Evolutionary conservation across 2,888 invertebrate species (phyloP).

Genomic region (Pristionchus mayeri): DNA sequence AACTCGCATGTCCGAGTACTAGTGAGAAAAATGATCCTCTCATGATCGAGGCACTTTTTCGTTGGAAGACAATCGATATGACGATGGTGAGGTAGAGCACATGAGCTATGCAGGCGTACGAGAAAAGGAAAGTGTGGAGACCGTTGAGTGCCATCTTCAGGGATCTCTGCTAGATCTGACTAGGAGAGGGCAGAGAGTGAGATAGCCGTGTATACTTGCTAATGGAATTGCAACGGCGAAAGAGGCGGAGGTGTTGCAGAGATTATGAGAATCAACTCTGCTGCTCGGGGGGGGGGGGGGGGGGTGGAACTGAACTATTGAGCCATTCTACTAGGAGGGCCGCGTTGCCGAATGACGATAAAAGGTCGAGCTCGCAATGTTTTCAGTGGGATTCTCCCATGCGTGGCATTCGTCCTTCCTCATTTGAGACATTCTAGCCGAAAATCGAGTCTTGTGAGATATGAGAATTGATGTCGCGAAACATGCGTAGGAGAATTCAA

Average conservation of each 20-base stretch:
- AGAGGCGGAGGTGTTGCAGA: neutral
- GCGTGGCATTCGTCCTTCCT: neutral
- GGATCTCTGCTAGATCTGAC: neutral
- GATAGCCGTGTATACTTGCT: neutral
- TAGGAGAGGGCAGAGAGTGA: neutral
- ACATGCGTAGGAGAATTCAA: neutral
- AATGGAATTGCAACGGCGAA: constrained; percentile 21
- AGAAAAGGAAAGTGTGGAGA: constrained; percentile 38
- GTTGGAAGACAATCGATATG: neutral
- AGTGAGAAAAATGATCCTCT: constrained; percentile 51
- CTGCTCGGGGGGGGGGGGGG: no score
- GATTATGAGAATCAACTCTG: neutral
- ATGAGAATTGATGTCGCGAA: neutral
- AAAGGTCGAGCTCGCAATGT: neutral
- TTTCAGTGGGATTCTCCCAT: neutral
- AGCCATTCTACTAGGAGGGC: neutral
- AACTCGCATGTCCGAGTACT: constrained; percentile 48
- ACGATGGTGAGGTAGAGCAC: constrained; percentile 18
- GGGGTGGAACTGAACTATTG: neutral
- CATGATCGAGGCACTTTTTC: constrained; percentile 24
- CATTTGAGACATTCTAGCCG: neutral
- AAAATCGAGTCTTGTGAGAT: neutral
- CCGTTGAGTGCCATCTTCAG: constrained; percentile 34
- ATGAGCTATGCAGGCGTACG: constrained; percentile 27
- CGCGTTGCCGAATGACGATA: constrained; percentile 25